Evolutionary conservation across 2,888 invertebrate species (phyloP), one percentile per base, ranked within the genome.

Genomic region (Ectemnius continuus): DNA sequence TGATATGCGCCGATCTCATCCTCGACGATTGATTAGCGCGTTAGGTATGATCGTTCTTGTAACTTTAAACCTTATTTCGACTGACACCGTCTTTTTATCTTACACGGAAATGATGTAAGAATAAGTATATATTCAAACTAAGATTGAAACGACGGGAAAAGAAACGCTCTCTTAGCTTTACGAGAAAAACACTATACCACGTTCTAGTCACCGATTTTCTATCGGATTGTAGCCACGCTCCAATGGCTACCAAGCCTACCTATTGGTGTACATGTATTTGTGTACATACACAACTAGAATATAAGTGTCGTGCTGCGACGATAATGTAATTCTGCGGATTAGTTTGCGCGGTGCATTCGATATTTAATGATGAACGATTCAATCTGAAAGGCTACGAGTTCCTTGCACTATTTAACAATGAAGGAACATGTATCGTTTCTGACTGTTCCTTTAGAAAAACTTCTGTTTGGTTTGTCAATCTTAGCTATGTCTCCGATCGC

Each of bases 91-190:
- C 63, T 63, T 45, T 61, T 45, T 46, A 26, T 57, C 11, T 52
- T 52, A 52, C 52, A 52, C 5, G 52, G 2, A 16, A 16, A 52
- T 52, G 36, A 28, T 45, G 14, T 46, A 65, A 58, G n/a, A 4
- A 26, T 16, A 45, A 65, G 52, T 16, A 28, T 60, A 67, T 70
- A 60, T 52, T 20, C 52, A 61, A 64, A 79, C 70, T 70, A 69
- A 76, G 61, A 66, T 65, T 71, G 71, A 78, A 78, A 70, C 45
- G 80, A 82, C 82, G 87, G 87, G 84, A 88, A 88, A 85, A 78
- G 78, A 86, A 86, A 85, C 87, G 86, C 88, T 88, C 84, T 85
- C 79, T 69, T 84, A 84, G 77, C 59, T 85, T 78, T 84, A 83
- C 64, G 73, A 82, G 48, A 66, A 82, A 80, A 81, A 65, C 5